Base-by-base conservation (phyloP, 2,888 invertebrate species). In the Lepidochrysops patricia region DNA sequence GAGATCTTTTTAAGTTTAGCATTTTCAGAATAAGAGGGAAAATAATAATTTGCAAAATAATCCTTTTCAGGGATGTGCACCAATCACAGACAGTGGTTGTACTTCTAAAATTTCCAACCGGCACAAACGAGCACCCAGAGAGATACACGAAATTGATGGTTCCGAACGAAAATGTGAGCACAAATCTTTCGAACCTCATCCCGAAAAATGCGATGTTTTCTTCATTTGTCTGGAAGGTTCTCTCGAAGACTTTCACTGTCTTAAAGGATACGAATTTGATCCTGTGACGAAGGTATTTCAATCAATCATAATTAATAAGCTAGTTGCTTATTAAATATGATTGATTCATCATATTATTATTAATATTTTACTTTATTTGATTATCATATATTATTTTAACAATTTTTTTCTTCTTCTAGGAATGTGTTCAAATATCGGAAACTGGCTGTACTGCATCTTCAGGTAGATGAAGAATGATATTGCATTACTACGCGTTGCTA, bases 111-210 rank as follows among this genome's bases (percentile, higher is more conserved):
- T 1, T 7, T 29, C 15, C 15, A 26, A 12, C 3, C 12, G 26
- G n/a, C 34, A 26, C 12, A 34, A 50, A 1, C 29, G 57, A 12
- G 57, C 15, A 57, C 12, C 12, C 4, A 34, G n/a, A 50, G 15
- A 48, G 26, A 6, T 57, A 60, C 2, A 61, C 59, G 13, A 29
- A 37, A 37, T 43, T 37, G 15, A 54, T 29, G 54, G 2, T n/a
- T 0, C 7, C 19, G 61, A 25, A 52, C 26, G 23, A n/a, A 50
- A 25, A 26, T 50, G 60, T 19, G 48, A 57, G 6, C 23, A 43
- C 0, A 70, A 72, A 23, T 77, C 76, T 0, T 74, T 74, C 6
- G 63, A 77, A 0, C 69, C 79, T 0, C 75, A 81, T 57, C 77
- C 79, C 0, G 62, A 66, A 2, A 32, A 57, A 2, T 81, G 80